Evolutionary conservation across 2,113 vertebrate genomes (phyloP).

Genomic region (Orycteropus afer): DNA sequence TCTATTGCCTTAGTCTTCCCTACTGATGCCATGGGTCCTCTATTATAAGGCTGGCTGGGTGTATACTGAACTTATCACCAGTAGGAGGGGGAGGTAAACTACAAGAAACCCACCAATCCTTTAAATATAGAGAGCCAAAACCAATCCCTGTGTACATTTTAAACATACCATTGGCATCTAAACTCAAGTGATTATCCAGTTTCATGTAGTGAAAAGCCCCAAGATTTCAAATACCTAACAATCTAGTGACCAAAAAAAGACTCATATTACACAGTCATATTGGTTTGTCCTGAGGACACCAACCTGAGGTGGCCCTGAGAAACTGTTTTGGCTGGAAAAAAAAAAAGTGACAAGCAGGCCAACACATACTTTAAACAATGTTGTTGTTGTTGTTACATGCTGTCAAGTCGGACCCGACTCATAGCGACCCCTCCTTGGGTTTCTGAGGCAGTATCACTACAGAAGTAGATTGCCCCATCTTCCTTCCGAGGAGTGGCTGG

Average conservation of each 20-base stretch:
- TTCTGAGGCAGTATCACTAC: no score
- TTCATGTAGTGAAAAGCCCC: conserved; percentile 3
- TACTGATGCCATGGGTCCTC: not conserved
- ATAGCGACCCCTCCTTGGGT: no score
- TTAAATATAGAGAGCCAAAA: not conserved
- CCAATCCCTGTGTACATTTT: not conserved
- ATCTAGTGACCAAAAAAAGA: not conserved
- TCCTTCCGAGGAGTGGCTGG: no score
- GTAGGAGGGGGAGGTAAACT: not conserved
- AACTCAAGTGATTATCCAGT: not conserved
- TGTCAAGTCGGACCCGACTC: no score
- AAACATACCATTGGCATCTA: not conserved
- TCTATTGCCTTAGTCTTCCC: not conserved
- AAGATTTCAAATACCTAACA: not conserved
- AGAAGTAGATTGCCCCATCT: no score
- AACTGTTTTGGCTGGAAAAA: not conserved
- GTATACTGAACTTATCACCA: not conserved
- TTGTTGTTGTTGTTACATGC: no score
- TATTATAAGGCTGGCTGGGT: not conserved
- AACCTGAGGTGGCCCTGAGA: not conserved
- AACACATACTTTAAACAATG: conserved; percentile 46
- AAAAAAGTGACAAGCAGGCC: not conserved
- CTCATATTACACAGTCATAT: not conserved
- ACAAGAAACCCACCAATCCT: not conserved
- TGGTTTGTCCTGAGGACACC: not conserved